Conservation (phyloP, 2,113 vertebrate genomes). For the Pachyramphus minor region DNA sequence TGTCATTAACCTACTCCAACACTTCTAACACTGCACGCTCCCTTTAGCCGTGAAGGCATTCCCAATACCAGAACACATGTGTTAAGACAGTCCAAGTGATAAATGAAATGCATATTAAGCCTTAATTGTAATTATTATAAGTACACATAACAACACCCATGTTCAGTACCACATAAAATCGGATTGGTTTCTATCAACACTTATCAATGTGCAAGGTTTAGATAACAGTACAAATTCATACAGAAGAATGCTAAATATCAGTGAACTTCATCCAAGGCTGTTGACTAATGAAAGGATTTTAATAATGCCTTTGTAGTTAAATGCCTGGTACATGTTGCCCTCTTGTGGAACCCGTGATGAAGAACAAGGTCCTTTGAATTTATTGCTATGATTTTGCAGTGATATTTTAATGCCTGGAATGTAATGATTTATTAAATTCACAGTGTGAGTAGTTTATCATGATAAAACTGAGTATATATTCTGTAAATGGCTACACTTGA, state of each 20-base stretch:
- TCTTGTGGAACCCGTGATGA: slow-evolving; percentile 60
- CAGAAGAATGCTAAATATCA: slow-evolving; percentile 14
- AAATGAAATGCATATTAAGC: slow-evolving; percentile 23
- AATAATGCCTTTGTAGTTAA: not conserved
- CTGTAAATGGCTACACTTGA: not conserved
- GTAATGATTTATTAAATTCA: not conserved
- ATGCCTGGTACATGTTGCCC: slow-evolving; percentile 66
- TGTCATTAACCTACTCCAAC: not conserved
- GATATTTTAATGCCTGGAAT: not conserved
- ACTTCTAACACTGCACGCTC: not conserved
- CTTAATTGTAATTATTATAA: slow-evolving; percentile 49
- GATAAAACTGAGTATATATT: not conserved
- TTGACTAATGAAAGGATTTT: not conserved
- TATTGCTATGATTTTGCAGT: not conserved
- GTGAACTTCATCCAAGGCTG: slow-evolving; percentile 35
- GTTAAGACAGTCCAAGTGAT: slow-evolving; percentile 5
- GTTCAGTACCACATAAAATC: slow-evolving; percentile 13
- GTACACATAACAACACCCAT: not conserved
- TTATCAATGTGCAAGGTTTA: slow-evolving; percentile 52
- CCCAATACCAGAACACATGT: not conserved
- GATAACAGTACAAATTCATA: slow-evolving; percentile 61
- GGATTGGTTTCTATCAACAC: slow-evolving; percentile 9
- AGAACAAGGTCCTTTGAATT: not conserved
- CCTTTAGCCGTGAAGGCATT: not conserved
- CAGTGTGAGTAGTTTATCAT: not conserved